These are phyloP conservation scores for Calidris pugnax DNA, from an alignment of 2,113 vertebrate species.

Conservation along the genomic window DNA sequence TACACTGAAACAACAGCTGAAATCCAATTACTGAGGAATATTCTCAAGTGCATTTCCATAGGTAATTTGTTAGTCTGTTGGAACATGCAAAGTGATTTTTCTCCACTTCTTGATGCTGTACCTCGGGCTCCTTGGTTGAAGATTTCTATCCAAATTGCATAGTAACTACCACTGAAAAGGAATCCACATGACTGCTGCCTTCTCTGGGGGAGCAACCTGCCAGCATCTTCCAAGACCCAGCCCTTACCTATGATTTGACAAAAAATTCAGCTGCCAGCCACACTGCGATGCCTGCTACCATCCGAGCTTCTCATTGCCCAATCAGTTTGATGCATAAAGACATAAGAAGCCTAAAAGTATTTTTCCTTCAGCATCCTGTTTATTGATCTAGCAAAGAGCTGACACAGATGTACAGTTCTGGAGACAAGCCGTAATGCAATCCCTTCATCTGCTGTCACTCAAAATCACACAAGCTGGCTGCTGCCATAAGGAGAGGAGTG, in stretches of 20 bases:
- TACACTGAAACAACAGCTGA: constrained; percentile 64
- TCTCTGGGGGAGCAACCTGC: neutral
- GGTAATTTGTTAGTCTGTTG: constrained; percentile 71
- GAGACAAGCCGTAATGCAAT: constrained; percentile 31
- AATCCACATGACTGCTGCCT: neutral
- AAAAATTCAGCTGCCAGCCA: neutral
- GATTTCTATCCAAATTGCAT: neutral
- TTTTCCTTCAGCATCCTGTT: constrained; percentile 48
- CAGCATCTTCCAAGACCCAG: neutral
- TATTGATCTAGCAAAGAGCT: constrained; percentile 63
- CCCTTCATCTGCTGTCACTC: constrained; percentile 57
- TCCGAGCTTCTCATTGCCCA: neutral
- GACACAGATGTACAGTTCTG: constrained; percentile 36
- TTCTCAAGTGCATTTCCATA: constrained; percentile 70
- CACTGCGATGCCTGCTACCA: neutral
- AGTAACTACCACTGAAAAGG: neutral
- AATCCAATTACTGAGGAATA: constrained; percentile 68
- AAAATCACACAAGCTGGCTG: neutral
- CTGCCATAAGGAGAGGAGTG: neutral
- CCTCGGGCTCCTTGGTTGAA: neutral
- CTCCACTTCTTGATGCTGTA: constrained; percentile 32
- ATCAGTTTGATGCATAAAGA: constrained; percentile 25
- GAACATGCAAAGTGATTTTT: constrained; percentile 67
- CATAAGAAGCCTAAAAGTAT: constrained; percentile 21
- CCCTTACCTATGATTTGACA: neutral